Base-by-base conservation (phyloP, 2,797 vertebrate species). In the Arnoldichthys spilopterus region DNA sequence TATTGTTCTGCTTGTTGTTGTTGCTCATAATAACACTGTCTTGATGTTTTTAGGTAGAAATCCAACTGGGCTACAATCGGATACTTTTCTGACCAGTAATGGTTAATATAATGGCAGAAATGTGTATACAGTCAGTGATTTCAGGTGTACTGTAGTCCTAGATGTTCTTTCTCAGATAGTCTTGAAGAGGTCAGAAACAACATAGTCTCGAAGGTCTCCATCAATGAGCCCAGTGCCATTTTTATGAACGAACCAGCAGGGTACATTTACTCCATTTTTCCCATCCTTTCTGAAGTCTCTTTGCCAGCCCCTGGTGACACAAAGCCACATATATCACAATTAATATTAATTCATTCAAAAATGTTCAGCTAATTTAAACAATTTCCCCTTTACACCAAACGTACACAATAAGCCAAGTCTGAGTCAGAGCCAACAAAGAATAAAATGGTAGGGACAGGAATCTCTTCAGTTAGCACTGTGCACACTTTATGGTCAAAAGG, bases 201-300 rank as follows among this genome's bases (percentile, higher is more conserved):
- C 87, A 75, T 98, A 98, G 83, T 98, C 95, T 0, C 90, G 92
- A 56, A 93, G 91, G 78, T 78, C 75, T 18, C 96, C 96, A 30
- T 97, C 95, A 0, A 98, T 93, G 26, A 98, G 90, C 26, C 96
- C 96, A 16, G 90, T 84, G 72, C 96, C 96, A 0, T 96, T 94
- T 78, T 94, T 87, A 73, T 95, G 89, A 81, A 97, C 86, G 66
- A 98, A 96, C 97, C 97, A 98, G 88, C 97, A 98, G 67, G 89
- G 77, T 58, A 96, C 66, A 8, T 88, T 90, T 1, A 85, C 68
- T 0, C 95, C 95, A 0, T 88, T 58, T 1, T 70, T 82, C 15
- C 90, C 67, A 26, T 96, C 89, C 59, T 68, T 84, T 64, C 92
- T 89, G 88, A 95, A 97, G 89, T 98, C 92, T 83, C 91, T 96